phyloP scores from a whole-genome alignment of 2,888 invertebrate genomes.

The Drosophila kambysellisi region DNA sequence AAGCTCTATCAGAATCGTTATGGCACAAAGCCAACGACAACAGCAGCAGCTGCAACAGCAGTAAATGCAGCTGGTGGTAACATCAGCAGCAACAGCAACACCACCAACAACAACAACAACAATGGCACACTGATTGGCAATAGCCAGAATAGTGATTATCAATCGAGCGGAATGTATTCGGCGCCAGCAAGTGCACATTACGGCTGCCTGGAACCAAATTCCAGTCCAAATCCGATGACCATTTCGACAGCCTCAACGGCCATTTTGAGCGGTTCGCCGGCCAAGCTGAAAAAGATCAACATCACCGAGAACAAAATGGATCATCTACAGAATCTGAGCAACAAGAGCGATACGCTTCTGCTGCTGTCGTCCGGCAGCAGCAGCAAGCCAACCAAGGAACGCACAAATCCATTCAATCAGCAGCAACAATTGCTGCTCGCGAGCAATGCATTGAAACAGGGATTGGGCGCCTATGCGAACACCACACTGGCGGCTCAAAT shows the following conservation, averaged over 20 bases:
- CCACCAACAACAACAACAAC: conserved; percentile 45
- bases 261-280: conserved; percentile 68
- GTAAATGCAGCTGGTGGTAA: conserved; percentile 12
- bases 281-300: conserved; percentile 82
- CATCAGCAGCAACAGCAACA: conserved; percentile 27
- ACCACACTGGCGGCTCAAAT: conserved; percentile 81
- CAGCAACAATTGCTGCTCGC: conserved; percentile 83
- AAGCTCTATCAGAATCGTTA: conserved; percentile 85
- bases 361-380: background rate
- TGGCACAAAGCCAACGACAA: conserved; percentile 64
- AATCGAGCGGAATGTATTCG: conserved; percentile 84
- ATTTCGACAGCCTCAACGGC: conserved; percentile 82
- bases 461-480: conserved; percentile 82
- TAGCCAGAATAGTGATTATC: conserved; percentile 72
- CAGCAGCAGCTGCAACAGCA: conserved; percentile 22
- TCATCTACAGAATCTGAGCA: conserved; percentile 54
- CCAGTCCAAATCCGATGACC: conserved; percentile 82
- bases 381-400: conserved; percentile 27
- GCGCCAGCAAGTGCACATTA: conserved; percentile 85
- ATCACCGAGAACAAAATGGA: conserved; percentile 83
- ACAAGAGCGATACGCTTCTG: conserved; percentile 41
- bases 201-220: conserved; percentile 73
- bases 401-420: conserved; percentile 76
- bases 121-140: conserved; percentile 40
- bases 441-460: conserved; percentile 83